These are phyloP conservation scores for Nipponia nippon DNA, from an alignment of 2,113 vertebrate species.

Conservation along the genomic window DNA sequence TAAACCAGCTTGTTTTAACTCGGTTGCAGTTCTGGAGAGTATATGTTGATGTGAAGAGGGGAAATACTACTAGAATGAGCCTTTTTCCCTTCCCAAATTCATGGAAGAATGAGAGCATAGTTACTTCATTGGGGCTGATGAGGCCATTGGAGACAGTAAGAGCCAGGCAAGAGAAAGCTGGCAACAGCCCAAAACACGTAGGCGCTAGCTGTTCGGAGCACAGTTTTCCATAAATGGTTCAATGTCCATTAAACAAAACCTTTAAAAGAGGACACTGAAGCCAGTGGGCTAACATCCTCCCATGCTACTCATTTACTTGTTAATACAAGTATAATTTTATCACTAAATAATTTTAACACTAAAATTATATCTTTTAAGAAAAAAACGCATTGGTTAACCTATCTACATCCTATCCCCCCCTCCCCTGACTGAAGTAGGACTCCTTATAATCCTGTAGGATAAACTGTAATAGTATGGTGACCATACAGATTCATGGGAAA, in stretches of 20 bases:
- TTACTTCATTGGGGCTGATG: not conserved
- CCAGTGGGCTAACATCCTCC: not conserved
- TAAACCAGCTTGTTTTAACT: not conserved
- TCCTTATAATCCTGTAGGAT: not conserved
- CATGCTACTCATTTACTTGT: not conserved
- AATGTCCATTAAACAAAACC: not conserved
- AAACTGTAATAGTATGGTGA: not conserved
- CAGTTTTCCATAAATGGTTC: not conserved
- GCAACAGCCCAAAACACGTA: rapidly evolving
- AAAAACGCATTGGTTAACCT: not conserved
- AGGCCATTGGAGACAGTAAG: not conserved
- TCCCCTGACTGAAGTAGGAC: not conserved
- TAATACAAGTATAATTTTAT: not conserved
- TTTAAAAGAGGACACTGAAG: not conserved
- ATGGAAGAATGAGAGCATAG: not conserved
- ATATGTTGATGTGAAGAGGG: not conserved
- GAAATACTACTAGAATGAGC: not conserved
- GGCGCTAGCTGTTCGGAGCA: not conserved
- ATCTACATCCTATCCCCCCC: not conserved
- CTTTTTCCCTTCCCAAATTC: not conserved
- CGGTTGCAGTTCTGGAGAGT: not conserved
- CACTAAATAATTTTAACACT: not conserved
- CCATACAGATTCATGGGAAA: not conserved
- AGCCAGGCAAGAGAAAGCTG: not conserved
- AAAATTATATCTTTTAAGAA: not conserved